Percentiles rank a stretch among this genome's conserved stretches.
Conservation (phyloP, 2,113 vertebrate species). For the Epinephelus lanceolatus region DNA sequence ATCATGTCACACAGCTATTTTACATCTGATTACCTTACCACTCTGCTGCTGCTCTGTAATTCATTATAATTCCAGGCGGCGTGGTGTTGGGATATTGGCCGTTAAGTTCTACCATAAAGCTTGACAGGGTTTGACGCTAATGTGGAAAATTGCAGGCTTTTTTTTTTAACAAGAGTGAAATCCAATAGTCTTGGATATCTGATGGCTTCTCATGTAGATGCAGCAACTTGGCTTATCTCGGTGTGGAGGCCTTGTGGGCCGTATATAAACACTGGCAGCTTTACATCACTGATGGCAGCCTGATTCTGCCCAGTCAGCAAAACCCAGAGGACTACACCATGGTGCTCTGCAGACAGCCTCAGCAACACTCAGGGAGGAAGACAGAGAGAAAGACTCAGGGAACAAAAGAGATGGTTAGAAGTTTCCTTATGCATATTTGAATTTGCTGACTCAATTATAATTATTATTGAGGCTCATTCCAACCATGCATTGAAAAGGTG, state of each 20-base stretch:
- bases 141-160: neutral
- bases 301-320: slow-evolving; percentile 55
- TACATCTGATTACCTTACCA: neutral
- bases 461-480: no score
- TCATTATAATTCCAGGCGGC: slow-evolving; percentile 18
- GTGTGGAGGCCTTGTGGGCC: slow-evolving; percentile 25
- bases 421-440: no score
- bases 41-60: slow-evolving; percentile 16
- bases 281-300: slow-evolving; percentile 56
- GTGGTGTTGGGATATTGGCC: neutral
- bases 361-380: slow-evolving; percentile 7
- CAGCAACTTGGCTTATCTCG: slow-evolving; percentile 46
- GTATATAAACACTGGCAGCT: slow-evolving; percentile 58
- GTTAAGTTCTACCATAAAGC: slow-evolving; percentile 18
- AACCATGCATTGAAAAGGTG: no score
- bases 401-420: neutral
- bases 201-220: slow-evolving; percentile 49
- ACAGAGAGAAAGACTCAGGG: neutral
- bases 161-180: slow-evolving; percentile 42
- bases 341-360: slow-evolving; percentile 26
- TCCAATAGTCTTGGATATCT: slow-evolving; percentile 53
- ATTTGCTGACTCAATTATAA: no score
- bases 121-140: slow-evolving; percentile 12
- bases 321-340: slow-evolving; percentile 26
- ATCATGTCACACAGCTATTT: slow-evolving; percentile 25